phyloP scores from a whole-genome alignment of 2,888 invertebrate species.

The Julus scandinavius region DNA sequence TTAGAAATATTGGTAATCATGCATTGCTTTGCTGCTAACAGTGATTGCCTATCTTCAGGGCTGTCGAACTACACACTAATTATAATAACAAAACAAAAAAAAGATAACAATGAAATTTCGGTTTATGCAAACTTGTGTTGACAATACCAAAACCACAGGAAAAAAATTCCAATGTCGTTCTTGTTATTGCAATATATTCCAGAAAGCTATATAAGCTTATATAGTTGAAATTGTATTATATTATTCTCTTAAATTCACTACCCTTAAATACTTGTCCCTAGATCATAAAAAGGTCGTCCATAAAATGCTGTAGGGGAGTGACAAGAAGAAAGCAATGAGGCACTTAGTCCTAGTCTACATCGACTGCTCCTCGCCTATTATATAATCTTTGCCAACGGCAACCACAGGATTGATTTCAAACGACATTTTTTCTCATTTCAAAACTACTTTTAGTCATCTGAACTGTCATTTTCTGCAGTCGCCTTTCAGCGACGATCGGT shows the following conservation, averaged over 20 bases:
- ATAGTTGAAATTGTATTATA: too few relatives aligned
- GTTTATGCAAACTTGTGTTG: too few relatives aligned
- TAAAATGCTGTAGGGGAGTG: background rate
- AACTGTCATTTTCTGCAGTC: constrained; percentile 28
- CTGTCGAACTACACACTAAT: too few relatives aligned
- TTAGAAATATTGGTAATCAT: background rate
- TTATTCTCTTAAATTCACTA: too few relatives aligned
- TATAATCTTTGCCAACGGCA: background rate
- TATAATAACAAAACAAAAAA: too few relatives aligned
- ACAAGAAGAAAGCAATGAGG: background rate
- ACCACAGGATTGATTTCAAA: constrained; percentile 14
- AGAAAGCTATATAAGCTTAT: too few relatives aligned
- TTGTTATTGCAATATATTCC: too few relatives aligned
- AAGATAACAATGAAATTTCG: too few relatives aligned
- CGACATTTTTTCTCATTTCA: background rate
- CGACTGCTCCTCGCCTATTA: background rate
- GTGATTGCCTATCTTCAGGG: background rate
- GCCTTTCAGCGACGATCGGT: constrained; percentile 20
- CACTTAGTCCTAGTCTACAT: background rate
- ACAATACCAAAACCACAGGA: too few relatives aligned
- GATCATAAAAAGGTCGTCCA: background rate
- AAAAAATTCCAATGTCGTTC: too few relatives aligned
- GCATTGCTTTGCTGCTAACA: background rate
- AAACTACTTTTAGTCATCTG: background rate
- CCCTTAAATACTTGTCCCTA: background rate